Evolutionary conservation across 2,888 invertebrate genomes (phyloP).

Genomic region (Xestia ashworthii): DNA sequence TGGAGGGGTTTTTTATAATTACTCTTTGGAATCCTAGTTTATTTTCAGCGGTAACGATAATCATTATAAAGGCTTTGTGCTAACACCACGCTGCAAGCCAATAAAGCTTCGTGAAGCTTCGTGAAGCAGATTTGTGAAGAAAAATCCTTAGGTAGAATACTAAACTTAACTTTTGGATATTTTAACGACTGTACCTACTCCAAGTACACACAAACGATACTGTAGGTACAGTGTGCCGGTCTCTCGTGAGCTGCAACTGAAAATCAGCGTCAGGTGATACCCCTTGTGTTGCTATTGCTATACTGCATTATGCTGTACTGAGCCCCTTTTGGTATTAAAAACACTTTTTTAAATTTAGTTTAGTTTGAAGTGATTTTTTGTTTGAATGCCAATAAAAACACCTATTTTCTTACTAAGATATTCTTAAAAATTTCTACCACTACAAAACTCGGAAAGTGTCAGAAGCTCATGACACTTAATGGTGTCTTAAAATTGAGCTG

Average conservation of each 20-base stretch:
- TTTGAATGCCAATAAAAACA: neutral
- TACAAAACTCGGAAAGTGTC: neutral
- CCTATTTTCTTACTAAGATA: neutral
- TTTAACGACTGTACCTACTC: conserved; percentile 4
- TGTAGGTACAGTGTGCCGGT: neutral
- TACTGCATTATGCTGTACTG: neutral
- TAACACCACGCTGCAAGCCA: neutral
- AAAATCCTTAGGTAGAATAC: neutral
- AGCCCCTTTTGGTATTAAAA: neutral
- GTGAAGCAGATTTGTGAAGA: conserved; percentile 11
- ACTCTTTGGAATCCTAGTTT: neutral
- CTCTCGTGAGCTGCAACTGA: no score
- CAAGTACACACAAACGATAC: neutral
- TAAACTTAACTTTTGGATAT: conserved; percentile 1
- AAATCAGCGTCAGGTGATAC: no score
- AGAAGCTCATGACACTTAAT: neutral
- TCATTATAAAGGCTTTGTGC: conserved; percentile 20
- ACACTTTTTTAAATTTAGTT: neutral
- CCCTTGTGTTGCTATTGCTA: neutral
- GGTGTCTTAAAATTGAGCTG: neutral
- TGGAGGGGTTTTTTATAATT: neutral
- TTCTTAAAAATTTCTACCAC: conserved; percentile 4
- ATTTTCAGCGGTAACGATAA: neutral
- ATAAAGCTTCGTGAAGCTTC: conserved; percentile 25
- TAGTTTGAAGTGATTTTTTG: neutral